These are phyloP conservation scores for Melipona quadrifasciata DNA, from an alignment of 1,140 invertebrate species.

Conservation along the genomic window DNA sequence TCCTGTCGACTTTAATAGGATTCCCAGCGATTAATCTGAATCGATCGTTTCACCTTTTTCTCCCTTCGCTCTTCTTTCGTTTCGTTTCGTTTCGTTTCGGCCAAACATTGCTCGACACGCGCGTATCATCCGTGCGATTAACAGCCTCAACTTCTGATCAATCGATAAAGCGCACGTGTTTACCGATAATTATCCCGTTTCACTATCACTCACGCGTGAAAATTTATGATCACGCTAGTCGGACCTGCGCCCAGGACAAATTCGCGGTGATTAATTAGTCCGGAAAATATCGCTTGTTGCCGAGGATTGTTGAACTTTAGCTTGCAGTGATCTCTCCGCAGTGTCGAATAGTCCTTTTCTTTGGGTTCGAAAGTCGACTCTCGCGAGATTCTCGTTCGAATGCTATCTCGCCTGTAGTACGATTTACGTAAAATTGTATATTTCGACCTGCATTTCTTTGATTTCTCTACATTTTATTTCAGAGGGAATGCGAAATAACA, in stretches of 20 bases:
- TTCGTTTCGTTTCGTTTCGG: too few species aligned
- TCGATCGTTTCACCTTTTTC: constrained; percentile 9
- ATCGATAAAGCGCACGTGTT: constrained; percentile 34
- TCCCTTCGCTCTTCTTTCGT: background rate
- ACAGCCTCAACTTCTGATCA: constrained; percentile 43
- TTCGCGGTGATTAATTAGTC: background rate
- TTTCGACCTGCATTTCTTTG: background rate
- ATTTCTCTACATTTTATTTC: background rate
- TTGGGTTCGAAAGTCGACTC: background rate
- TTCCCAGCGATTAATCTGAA: constrained; percentile 39
- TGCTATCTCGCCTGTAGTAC: background rate
- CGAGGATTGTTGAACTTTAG: background rate
- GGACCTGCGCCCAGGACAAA: too few species aligned
- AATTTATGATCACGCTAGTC: constrained; percentile 31
- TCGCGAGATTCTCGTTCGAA: background rate
- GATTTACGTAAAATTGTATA: background rate
- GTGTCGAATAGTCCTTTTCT: background rate
- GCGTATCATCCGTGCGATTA: background rate
- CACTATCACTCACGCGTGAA: constrained; percentile 20
- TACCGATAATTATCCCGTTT: constrained; percentile 43
- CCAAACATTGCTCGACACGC: background rate
- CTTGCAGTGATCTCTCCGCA: background rate
- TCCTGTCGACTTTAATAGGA: constrained; percentile 44
- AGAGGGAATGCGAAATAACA: background rate
- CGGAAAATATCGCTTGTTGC: background rate